phyloP scores from a whole-genome alignment of 2,888 invertebrate species.

The Cosmia trapezina region DNA sequence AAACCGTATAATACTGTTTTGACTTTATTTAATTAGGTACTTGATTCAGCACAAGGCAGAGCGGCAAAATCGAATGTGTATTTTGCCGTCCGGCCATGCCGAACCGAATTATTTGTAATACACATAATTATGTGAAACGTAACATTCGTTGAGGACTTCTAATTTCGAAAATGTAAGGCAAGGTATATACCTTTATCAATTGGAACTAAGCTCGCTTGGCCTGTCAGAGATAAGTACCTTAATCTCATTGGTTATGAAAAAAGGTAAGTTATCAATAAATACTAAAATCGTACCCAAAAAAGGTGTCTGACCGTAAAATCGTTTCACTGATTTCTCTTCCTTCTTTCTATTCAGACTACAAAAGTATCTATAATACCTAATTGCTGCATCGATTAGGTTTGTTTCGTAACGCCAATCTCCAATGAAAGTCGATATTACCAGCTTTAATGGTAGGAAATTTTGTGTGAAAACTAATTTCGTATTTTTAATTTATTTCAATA shows the following conservation, averaged over 20 bases:
- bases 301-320: conserved; percentile 27
- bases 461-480: conserved; percentile 53
- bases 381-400: conserved; percentile 34
- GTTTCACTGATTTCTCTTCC: conserved; percentile 48
- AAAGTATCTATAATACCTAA: conserved; percentile 44
- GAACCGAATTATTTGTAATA: not conserved
- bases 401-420: conserved; percentile 55
- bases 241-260: not conserved
- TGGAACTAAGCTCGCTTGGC: no score
- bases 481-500: conserved; percentile 43
- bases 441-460: conserved; percentile 43
- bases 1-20: no score
- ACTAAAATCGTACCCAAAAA: not conserved
- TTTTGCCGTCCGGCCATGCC: not conserved
- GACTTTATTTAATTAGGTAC: no score
- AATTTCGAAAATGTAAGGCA: no score
- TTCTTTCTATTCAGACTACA: conserved; percentile 31
- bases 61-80: no score
- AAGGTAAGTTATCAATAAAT: not conserved
- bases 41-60: no score
- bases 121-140: no score
- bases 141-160: no score
- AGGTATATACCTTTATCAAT: no score
- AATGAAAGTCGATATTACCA: conserved; percentile 49
- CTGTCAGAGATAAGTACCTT: not conserved